A percentile compares a stretch with the other conserved stretches of the same genome.
Evolutionary conservation across 2,888 invertebrate species (phyloP).

Genomic region (Serripes groenlandicus): DNA sequence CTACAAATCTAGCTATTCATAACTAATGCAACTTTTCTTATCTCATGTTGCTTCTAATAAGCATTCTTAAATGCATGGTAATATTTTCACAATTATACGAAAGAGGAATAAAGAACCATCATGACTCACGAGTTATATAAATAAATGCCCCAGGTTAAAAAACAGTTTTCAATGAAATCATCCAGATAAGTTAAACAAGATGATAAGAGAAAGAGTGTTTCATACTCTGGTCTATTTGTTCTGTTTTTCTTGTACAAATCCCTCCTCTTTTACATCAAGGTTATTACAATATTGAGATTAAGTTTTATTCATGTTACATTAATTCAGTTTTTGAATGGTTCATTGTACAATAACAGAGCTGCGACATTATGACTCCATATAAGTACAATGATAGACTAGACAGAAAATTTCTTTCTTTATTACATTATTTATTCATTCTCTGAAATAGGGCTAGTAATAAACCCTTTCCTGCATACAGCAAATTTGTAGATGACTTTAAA

Average conservation of each 20-base stretch:
- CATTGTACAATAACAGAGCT: neutral
- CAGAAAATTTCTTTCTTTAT: too few relatives aligned
- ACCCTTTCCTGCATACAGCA: too few relatives aligned
- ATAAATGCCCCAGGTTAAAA: neutral
- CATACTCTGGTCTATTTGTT: conserved; percentile 7
- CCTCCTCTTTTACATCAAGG: neutral
- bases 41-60: too few relatives aligned
- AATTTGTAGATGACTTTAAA: too few relatives aligned
- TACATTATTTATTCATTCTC: too few relatives aligned
- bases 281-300: neutral
- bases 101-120: neutral
- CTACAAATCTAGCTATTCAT: too few relatives aligned
- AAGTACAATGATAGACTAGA: too few relatives aligned
- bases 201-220: conserved; percentile 2
- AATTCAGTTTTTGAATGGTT: neutral
- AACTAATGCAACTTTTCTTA: too few relatives aligned
- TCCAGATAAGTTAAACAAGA: neutral
- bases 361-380: neutral
- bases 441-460: too few relatives aligned
- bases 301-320: neutral
- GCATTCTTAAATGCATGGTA: neutral
- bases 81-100: neutral
- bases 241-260: conserved; percentile 1
- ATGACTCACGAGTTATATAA: neutral
- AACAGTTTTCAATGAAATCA: neutral